Evolutionary conservation across 2,888 invertebrate genomes (phyloP), one percentile per base, ranked within the genome.

Genomic region (Torymus texanus): DNA sequence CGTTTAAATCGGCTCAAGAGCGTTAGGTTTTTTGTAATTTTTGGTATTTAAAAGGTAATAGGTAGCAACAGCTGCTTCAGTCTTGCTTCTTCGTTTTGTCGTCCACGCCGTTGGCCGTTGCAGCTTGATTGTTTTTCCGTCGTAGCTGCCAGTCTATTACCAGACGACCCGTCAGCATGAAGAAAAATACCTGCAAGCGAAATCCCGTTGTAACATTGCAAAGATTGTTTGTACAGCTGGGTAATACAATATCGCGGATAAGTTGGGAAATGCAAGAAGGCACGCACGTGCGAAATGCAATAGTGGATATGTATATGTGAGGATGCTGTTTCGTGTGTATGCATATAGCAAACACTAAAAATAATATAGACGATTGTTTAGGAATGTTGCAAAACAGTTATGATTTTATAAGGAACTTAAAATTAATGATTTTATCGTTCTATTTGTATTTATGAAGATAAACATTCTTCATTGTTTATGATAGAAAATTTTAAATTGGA

Each of bases 111-210:
- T 90, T 90, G 56, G 89, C 88, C 66, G 88, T 88, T 59, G 88
- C 84, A 29, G 89, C 86, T 78, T 88, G 88, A 72, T 87, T 85
- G 14, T 89, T 88, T 85, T 92, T 91, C 80, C 92, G 90, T 83
- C 92, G 92, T 24, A 94, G 89, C 85, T 94, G 94, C 91, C 92
- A 93, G 85, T 93, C 97, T 81, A 97, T 97, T 24, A 97, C 97
- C 82, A 97, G 92, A 84, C 97, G 93, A 81, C 97, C 97, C 83
- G 94, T 94, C 66, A 97, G 92, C 97, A 97, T 97, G 90, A 97
- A 97, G 89, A 97, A 95, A 91, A 97, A 97, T 67, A 93, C 92
- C 92, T 92, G 85, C 83, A 87, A 79, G 56, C 55, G 21, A 63
- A 41, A 12, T 56, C 56, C 10, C 8, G 41, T 41, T 41, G 41